phyloP scores from a whole-genome alignment of 2,113 vertebrate genomes.

The Copsychus sechellarum region DNA sequence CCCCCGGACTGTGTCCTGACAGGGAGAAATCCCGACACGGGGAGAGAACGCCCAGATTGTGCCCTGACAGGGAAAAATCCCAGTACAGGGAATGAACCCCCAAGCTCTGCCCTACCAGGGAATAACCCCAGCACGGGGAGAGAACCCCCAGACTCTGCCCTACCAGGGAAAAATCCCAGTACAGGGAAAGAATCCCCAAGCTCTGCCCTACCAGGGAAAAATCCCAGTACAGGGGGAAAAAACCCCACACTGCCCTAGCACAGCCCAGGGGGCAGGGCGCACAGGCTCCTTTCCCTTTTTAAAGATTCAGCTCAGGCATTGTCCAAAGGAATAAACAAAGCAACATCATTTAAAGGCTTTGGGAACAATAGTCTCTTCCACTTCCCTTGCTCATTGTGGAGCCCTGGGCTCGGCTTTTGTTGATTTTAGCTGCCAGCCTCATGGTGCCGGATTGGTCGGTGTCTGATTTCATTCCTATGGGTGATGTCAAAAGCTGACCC shows the following conservation, averaged over 20 bases:
- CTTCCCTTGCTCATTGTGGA: slow-evolving; percentile 61
- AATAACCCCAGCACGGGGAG: too few species aligned
- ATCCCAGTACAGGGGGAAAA: background rate
- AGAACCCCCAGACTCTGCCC: too few species aligned
- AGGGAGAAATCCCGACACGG: too few species aligned
- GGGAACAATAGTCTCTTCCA: slow-evolving; percentile 64
- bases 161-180: too few species aligned
- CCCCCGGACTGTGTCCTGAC: too few species aligned
- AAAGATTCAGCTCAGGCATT: slow-evolving; percentile 31
- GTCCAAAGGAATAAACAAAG: slow-evolving; percentile 59
- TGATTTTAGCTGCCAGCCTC: slow-evolving; percentile 62
- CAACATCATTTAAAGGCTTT: slow-evolving; percentile 55
- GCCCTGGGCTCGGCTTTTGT: slow-evolving; percentile 64
- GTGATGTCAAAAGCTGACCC: slow-evolving; percentile 69
- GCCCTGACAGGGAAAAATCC: too few species aligned
- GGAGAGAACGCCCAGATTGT: too few species aligned
- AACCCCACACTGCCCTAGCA: background rate
- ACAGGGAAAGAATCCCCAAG: too few species aligned
- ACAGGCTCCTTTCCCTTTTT: slow-evolving; percentile 33
- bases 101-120: too few species aligned
- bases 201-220: too few species aligned
- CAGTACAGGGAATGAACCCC: too few species aligned
- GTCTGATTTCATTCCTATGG: slow-evolving; percentile 67
- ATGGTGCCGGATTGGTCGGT: slow-evolving; percentile 56
- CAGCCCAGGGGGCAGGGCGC: background rate